Evolutionary conservation across 2,797 vertebrate genomes (phyloP), one percentile per base, ranked within the genome.

Genomic region (Pygocentrus nattereri): DNA sequence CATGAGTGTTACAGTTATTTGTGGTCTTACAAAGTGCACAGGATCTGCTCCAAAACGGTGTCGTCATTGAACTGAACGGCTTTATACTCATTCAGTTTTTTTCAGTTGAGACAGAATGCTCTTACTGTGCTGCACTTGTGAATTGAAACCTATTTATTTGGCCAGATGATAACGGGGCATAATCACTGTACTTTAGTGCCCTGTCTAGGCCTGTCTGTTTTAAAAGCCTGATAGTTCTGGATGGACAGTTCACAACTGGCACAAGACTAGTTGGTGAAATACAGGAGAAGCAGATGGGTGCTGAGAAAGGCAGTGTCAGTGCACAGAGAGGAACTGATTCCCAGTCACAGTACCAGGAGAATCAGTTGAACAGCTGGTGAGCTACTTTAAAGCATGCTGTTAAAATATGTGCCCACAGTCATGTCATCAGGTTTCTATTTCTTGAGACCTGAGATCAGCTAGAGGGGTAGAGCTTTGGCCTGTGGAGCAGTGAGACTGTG

Each of bases 261-360:
- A 38, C 64, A 76, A 75, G 27, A 59, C 54, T 54, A 50, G 73
- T 16, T 81, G 34, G n/a, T 56, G 34, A 69, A 59, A 68, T 68
- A 38, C 23, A 49, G 64, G 38, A n/a, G 25, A 44, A n/a, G 62
- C 58, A 58, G 65, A 76, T 54, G 12, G 18, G 41, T 69, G 30
- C 10, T 38, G 25, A 56, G 64, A 41, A 47, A 68, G n/a, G 16
- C 13, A 49, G 27, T 69, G 64, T 44, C 72, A 50, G 27, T 59
- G 21, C 64, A 59, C 41, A 56, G 10, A 41, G 52, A 44, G 34
- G 19, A 15, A 64, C 67, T 68, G 27, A 67, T 49, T 52, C 16
- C 38, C 59, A 54, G 70, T 81, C 79, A 68, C 15, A 13, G 27
- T 18, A 34, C n/a, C 49, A 25, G 16, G 34, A 67, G 31, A 41